A percentile compares a stretch with the other conserved stretches of the same genome.
Conservation (phyloP, 2,888 invertebrate genomes). For the Serripes groenlandicus region DNA sequence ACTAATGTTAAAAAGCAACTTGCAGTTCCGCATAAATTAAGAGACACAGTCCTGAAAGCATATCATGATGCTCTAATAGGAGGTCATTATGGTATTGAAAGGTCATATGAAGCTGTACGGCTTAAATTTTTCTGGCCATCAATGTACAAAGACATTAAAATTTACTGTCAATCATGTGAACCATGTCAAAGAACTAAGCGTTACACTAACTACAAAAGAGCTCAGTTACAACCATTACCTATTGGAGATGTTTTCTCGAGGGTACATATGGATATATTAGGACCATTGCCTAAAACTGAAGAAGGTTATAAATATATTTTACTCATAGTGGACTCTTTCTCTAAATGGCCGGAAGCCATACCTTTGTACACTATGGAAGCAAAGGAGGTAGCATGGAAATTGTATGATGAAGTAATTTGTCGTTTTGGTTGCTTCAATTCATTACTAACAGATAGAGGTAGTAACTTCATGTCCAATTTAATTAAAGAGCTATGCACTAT, state of each 20-base stretch:
- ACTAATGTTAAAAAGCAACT: background rate
- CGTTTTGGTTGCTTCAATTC: constrained; percentile 53
- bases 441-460: constrained; percentile 45
- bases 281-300: constrained; percentile 36
- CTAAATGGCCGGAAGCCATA: constrained; percentile 65
- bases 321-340: constrained; percentile 53
- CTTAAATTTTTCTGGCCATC: constrained; percentile 53
- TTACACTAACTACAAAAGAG: constrained; percentile 8
- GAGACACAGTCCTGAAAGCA: background rate
- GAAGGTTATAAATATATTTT: constrained; percentile 39
- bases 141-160: constrained; percentile 47
- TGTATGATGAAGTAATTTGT: constrained; percentile 55
- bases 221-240: constrained; percentile 43
- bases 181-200: constrained; percentile 37
- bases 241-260: constrained; percentile 41
- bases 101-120: constrained; percentile 12
- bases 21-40: background rate
- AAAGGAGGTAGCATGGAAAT: constrained; percentile 48
- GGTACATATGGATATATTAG: constrained; percentile 50
- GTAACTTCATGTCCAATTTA: constrained; percentile 63
- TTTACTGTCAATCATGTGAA: constrained; percentile 37
- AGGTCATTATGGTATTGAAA: constrained; percentile 20
- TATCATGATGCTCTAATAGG: background rate
- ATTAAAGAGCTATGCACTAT: constrained; percentile 45
- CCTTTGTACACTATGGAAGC: constrained; percentile 60